Evolutionary conservation across 2,113 vertebrate genomes (phyloP).

Genomic region (Rafetus swinhoei): DNA sequence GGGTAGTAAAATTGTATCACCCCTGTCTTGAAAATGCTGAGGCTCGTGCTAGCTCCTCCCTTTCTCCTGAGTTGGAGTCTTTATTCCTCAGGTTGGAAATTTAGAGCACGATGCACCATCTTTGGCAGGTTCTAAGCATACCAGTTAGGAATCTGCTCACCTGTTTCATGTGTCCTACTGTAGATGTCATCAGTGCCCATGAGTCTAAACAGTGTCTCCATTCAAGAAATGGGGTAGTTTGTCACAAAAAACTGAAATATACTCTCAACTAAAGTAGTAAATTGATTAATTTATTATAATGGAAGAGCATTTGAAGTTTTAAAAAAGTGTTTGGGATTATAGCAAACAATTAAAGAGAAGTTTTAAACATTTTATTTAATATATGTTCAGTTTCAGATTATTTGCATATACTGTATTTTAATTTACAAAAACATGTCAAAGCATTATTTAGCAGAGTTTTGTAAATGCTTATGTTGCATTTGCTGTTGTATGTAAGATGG

Average conservation of each 20-base stretch:
- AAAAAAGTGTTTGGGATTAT: too few relatives aligned
- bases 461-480: not conserved
- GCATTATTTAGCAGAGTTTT: not conserved
- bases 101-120: not conserved
- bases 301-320: not conserved
- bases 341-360: not conserved
- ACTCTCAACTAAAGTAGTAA: not conserved
- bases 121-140: not conserved
- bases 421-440: not conserved
- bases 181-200: not conserved
- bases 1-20: not conserved
- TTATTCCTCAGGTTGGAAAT: not conserved
- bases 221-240: conserved; percentile 13
- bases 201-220: not conserved
- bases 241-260: not conserved
- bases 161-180: not conserved
- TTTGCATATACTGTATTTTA: not conserved
- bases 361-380: not conserved
- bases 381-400: not conserved
- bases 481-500: not conserved
- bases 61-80: not conserved
- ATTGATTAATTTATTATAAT: not conserved
- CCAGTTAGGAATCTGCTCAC: not conserved
- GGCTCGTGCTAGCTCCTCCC: not conserved
- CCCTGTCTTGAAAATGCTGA: not conserved